A percentile compares a stretch with the other conserved stretches of the same genome.
phyloP scores from a whole-genome alignment of 2,888 invertebrate genomes.

The Drosophila eohydei region DNA sequence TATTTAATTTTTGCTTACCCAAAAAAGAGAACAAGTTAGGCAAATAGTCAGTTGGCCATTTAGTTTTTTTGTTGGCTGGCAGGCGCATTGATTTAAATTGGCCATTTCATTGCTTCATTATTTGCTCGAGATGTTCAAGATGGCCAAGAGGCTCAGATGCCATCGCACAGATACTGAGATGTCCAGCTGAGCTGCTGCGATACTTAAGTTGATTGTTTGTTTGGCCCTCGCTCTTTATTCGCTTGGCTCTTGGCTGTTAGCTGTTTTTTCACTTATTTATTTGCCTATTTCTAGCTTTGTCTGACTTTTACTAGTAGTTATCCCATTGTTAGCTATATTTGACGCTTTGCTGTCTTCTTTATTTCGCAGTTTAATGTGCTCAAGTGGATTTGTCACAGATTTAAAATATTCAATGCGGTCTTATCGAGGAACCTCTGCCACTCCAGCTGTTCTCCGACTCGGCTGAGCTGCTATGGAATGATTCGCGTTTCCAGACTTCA shows the following conservation, averaged over 20 bases:
- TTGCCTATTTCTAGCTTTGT: constrained; percentile 31
- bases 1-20: not conserved
- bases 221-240: constrained; percentile 29
- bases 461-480: not conserved
- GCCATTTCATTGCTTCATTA: constrained; percentile 71
- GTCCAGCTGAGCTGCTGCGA: constrained; percentile 22
- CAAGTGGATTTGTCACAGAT: constrained; percentile 51
- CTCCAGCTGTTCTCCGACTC: not conserved
- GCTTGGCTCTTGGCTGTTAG: not conserved
- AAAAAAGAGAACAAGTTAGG: not conserved
- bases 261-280: constrained; percentile 26
- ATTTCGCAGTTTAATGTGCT: constrained; percentile 10
- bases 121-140: constrained; percentile 38
- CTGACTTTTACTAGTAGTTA: constrained; percentile 40
- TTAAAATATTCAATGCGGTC: constrained; percentile 5
- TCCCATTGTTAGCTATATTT: constrained; percentile 21
- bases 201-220: constrained; percentile 64
- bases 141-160: constrained; percentile 26
- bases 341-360: constrained; percentile 1
- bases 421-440: not conserved
- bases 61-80: constrained; percentile 32
- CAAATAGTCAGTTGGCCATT: constrained; percentile 42
- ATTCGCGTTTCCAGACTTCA: not conserved
- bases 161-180: not conserved
- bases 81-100: constrained; percentile 66